phyloP scores from a whole-genome alignment of 2,113 vertebrate species.

The Mungos mungo region DNA sequence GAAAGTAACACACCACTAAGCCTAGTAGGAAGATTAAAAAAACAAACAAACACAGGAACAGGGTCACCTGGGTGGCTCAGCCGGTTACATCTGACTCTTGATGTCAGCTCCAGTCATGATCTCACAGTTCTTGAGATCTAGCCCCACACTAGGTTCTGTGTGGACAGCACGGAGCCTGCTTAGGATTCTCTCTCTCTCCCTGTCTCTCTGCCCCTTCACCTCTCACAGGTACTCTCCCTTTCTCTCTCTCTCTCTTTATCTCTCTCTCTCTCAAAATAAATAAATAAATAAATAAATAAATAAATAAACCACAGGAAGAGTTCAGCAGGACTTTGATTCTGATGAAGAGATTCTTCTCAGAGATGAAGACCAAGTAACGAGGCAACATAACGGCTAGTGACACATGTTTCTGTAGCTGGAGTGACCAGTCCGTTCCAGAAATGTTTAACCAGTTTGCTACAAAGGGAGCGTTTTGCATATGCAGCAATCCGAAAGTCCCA shows the following conservation, averaged over 20 bases:
- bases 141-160: too few species aligned
- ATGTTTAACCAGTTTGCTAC: background rate
- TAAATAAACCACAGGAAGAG: background rate
- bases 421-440: too few species aligned
- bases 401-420: background rate
- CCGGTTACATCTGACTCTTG: too few species aligned
- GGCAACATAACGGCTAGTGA: background rate
- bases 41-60: background rate
- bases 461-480: background rate
- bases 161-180: too few species aligned
- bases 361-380: background rate
- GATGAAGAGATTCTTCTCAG: background rate
- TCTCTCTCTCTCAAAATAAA: too few species aligned
- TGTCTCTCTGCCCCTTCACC: too few species aligned
- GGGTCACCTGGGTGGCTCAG: too few species aligned
- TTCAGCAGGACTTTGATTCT: constrained; percentile 3
- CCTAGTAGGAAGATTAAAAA: background rate
- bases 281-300: background rate
- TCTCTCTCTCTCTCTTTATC: too few species aligned
- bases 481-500: background rate
- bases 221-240: too few species aligned
- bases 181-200: too few species aligned
- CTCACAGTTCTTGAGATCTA: too few species aligned
- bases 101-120: too few species aligned
- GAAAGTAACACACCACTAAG: background rate